These are phyloP conservation scores for Conistra vaccinii DNA, from an alignment of 2,888 invertebrate species.

Conservation along the genomic window DNA sequence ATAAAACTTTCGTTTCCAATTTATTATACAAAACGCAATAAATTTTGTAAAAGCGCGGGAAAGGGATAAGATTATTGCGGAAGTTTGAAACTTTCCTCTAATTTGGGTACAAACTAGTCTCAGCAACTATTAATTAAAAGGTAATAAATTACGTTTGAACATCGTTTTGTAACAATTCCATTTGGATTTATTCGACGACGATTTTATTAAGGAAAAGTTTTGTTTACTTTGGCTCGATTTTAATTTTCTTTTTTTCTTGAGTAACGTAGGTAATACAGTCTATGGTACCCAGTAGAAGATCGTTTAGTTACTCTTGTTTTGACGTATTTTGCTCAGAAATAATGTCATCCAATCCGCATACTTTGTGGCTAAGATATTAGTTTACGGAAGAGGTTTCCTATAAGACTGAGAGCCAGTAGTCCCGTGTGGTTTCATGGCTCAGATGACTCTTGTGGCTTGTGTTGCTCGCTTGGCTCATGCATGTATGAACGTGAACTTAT, in stretches of 20 bases:
- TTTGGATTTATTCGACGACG: constrained; percentile 45
- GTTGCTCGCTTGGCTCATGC: constrained; percentile 27
- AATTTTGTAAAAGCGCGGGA: constrained; percentile 65
- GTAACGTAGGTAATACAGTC: neutral
- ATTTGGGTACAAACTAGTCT: constrained; percentile 57
- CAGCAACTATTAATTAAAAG: constrained; percentile 59
- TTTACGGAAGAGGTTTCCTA: constrained; percentile 57
- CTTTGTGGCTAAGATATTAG: constrained; percentile 53
- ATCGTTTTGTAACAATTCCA: constrained; percentile 37
- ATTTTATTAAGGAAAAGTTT: constrained; percentile 56
- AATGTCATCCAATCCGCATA: constrained; percentile 42
- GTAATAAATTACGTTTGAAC: constrained; percentile 57
- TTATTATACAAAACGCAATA: constrained; percentile 33
- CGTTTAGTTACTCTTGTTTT: neutral
- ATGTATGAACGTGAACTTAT: constrained; percentile 56
- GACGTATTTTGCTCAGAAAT: constrained; percentile 8
- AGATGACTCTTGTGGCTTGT: constrained; percentile 5
- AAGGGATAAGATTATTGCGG: constrained; percentile 72
- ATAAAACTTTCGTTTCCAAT: constrained; percentile 28
- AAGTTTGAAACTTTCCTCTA: constrained; percentile 59
- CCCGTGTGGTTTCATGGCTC: constrained; percentile 45
- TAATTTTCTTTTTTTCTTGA: constrained; percentile 35
- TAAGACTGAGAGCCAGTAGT: constrained; percentile 24
- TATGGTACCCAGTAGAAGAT: neutral
- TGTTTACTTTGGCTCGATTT: constrained; percentile 41